Evolutionary conservation across 2,113 vertebrate genomes (phyloP), one percentile per base, ranked within the genome.

Genomic region (Tetrao urogallus): DNA sequence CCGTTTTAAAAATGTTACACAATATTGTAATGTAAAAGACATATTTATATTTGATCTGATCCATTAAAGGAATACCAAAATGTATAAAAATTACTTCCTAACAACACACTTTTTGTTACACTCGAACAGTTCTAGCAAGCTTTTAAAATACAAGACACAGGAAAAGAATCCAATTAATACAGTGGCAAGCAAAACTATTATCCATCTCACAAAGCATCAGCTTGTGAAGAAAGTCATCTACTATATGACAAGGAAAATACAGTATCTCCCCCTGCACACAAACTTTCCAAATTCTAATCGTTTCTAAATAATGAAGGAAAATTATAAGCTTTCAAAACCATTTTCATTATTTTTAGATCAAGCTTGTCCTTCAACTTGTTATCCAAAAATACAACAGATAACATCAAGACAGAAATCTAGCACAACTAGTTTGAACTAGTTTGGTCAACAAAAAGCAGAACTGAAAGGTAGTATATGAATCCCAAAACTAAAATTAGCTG

Each of bases 251-350:
- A 75, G 28, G 83, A 80, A 82, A 79, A n/a, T 7, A 80, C 1
- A 0, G 0, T n/a, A 54, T 56, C n/a, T 81, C 54, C 10, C 24
- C 43, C 7, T 42, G 71, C 10, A 67, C 12, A 32, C 1, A 60
- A 48, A 56, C 32, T 78, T 47, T 61, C 38, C 20, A 64, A 56
- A 12, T 64, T 82, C 38, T 42, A 61, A 65, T 22, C 38, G 19
- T n/a, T 92, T 87, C 47, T 34, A 56, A 18, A 66, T 22, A 48
- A 77, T 5, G 8, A 34, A 76, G 76, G 15, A 56, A 75, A 82
- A 85, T 30, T 8, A 60, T 9, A 2, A 85, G 7, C 7, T 66
- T 69, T 65, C 17, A 34, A 92, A 85, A 65, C 2, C 4, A 47
- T 19, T 7, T 43, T 61, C 75, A 47, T 47, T 69, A 57, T 82